phyloP scores from a whole-genome alignment of 2,888 invertebrate species.

The Drosophila fulvimacula region DNA sequence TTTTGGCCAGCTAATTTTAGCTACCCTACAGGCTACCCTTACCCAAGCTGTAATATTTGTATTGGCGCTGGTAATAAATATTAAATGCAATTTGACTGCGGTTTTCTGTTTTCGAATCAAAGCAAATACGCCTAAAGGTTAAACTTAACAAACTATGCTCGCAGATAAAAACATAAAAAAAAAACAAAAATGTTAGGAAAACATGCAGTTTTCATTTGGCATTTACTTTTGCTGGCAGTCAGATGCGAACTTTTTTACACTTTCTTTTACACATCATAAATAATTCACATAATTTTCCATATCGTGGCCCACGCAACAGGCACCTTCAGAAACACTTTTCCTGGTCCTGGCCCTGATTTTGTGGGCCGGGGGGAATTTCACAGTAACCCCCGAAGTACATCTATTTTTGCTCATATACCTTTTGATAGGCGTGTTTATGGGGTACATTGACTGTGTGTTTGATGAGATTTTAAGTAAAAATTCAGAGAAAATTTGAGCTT shows the following conservation, averaged over 20 bases:
- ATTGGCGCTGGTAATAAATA: slow-evolving; percentile 58
- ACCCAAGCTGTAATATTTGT: slow-evolving; percentile 1
- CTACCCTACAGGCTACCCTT: background rate
- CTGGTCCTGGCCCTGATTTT: slow-evolving; percentile 13
- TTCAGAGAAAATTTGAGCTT: background rate
- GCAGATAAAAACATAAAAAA: background rate
- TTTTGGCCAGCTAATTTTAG: slow-evolving; percentile 5
- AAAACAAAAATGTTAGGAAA: background rate
- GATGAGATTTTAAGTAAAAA: background rate
- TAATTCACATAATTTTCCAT: slow-evolving; percentile 64
- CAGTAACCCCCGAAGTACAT: slow-evolving; percentile 17
- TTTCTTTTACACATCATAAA: slow-evolving; percentile 47
- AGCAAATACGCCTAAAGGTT: slow-evolving; percentile 10
- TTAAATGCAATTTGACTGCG: slow-evolving; percentile 74
- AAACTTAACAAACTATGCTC: slow-evolving; percentile 18
- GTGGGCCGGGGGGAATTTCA: background rate
- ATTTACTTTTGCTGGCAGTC: slow-evolving; percentile 17
- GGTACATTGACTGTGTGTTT: background rate
- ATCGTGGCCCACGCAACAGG: slow-evolving; percentile 33
- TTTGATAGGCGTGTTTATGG: background rate
- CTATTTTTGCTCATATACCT: background rate
- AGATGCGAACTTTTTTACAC: slow-evolving; percentile 34
- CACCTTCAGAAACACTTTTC: slow-evolving; percentile 20
- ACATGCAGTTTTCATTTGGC: background rate
- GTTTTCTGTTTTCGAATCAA: slow-evolving; percentile 37